Percentiles rank a stretch among this genome's conserved stretches.
These are phyloP conservation scores for Microtus richardsoni DNA, from an alignment of 2,113 vertebrate genomes.

Conservation along the genomic window DNA sequence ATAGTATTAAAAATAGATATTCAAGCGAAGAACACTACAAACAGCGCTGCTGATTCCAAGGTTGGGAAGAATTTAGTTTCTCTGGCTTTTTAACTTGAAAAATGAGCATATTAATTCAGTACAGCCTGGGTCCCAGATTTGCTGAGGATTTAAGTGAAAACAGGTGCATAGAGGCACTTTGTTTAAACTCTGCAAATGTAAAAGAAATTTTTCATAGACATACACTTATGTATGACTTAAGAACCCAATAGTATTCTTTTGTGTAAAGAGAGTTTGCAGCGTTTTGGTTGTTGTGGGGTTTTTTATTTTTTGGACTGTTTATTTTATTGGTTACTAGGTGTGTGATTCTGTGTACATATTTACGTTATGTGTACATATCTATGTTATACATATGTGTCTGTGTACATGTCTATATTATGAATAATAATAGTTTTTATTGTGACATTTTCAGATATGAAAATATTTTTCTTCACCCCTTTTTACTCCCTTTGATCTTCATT, in stretches of 20 bases:
- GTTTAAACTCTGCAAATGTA: not conserved
- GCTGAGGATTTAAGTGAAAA: not conserved
- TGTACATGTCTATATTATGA: no score
- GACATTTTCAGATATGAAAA: not conserved
- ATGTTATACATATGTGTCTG: no score
- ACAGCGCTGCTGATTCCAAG: not conserved
- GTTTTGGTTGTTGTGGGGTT: not conserved
- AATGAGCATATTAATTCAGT: not conserved
- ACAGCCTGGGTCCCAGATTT: not conserved
- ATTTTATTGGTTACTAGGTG: not conserved
- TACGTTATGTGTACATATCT: no score
- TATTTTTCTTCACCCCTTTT: not conserved
- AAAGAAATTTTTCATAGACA: not conserved
- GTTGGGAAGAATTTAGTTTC: not conserved
- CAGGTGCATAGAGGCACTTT: not conserved
- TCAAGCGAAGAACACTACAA: not conserved
- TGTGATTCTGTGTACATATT: no score
- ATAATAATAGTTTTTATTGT: not conserved
- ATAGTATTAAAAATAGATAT: slow-evolving; percentile 6
- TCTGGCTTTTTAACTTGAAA: not conserved
- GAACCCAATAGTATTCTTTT: not conserved
- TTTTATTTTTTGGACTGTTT: not conserved
- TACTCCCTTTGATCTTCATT: not conserved
- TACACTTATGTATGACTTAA: not conserved
- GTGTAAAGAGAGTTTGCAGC: not conserved